Percentiles rank a stretch among this genome's conserved stretches.
Conservation (phyloP, 2,888 invertebrate genomes). For the Eupithecia subfuscata region DNA sequence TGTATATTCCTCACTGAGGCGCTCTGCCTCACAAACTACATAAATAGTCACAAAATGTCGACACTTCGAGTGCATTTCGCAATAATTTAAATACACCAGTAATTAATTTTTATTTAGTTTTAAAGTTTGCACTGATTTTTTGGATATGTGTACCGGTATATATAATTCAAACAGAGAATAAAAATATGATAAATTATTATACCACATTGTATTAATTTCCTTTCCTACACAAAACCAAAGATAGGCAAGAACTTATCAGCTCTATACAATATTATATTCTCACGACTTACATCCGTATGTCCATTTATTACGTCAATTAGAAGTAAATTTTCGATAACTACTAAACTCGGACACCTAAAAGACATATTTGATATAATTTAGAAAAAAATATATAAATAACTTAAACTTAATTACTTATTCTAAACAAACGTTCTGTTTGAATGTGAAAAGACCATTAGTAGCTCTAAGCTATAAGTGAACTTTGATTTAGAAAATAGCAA, state of each 20-base stretch:
- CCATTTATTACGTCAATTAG: too few relatives aligned
- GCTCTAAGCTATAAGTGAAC: background rate
- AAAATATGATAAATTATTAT: constrained; percentile 58
- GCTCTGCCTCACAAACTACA: constrained; percentile 47
- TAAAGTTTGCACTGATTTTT: constrained; percentile 76
- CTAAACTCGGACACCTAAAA: too few relatives aligned
- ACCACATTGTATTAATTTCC: constrained; percentile 46
- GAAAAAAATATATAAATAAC: too few relatives aligned
- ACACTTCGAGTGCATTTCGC: constrained; percentile 57
- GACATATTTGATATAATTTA: too few relatives aligned
- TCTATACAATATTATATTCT: background rate
- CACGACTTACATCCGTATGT: too few relatives aligned
- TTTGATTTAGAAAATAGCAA: constrained; percentile 39
- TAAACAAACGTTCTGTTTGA: background rate
- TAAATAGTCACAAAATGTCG: constrained; percentile 43
- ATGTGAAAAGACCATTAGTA: background rate
- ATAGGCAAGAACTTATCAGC: background rate
- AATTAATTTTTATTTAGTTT: constrained; percentile 68
- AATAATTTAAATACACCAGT: constrained; percentile 50
- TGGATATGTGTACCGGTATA: constrained; percentile 61
- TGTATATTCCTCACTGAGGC: constrained; percentile 17
- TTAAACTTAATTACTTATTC: too few relatives aligned
- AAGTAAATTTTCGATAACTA: background rate
- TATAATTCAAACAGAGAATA: constrained; percentile 70
- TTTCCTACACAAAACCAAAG: background rate